phyloP scores from a whole-genome alignment of 2,797 vertebrate genomes.

The Molossus alvarezi region DNA sequence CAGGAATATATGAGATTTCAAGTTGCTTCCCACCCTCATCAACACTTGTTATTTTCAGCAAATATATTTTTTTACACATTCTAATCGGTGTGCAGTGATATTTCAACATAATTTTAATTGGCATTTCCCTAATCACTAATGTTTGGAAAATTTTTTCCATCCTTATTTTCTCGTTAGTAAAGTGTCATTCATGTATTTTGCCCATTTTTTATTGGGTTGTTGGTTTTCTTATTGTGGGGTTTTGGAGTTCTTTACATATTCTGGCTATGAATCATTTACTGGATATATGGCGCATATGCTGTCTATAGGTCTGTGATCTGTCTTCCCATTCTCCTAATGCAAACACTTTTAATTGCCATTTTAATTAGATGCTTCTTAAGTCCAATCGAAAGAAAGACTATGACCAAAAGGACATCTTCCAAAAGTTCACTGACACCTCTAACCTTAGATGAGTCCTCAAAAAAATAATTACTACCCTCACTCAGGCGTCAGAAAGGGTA shows the following conservation, averaged over 20 bases:
- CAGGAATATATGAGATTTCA: neutral
- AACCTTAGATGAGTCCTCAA: neutral
- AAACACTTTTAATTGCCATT: constrained; percentile 18
- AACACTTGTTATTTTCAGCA: neutral
- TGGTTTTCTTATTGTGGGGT: neutral
- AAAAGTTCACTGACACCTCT: constrained; percentile 8
- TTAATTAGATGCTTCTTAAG: constrained; percentile 1
- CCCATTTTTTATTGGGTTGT: neutral
- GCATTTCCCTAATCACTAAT: neutral
- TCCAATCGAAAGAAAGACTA: neutral
- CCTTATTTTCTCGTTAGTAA: neutral
- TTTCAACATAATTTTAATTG: neutral
- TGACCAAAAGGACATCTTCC: neutral
- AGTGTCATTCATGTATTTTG: neutral
- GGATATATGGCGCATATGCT: neutral
- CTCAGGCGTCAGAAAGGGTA: neutral
- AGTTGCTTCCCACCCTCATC: neutral
- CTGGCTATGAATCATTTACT: neutral
- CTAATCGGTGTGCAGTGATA: neutral
- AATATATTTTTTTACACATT: neutral
- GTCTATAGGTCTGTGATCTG: neutral
- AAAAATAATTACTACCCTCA: neutral
- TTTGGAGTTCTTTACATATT: constrained; percentile 29
- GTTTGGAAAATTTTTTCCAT: neutral
- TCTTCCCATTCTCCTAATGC: constrained; percentile 48